Conservation (phyloP, 2,888 invertebrate species). For the Teleiodes luculella region DNA sequence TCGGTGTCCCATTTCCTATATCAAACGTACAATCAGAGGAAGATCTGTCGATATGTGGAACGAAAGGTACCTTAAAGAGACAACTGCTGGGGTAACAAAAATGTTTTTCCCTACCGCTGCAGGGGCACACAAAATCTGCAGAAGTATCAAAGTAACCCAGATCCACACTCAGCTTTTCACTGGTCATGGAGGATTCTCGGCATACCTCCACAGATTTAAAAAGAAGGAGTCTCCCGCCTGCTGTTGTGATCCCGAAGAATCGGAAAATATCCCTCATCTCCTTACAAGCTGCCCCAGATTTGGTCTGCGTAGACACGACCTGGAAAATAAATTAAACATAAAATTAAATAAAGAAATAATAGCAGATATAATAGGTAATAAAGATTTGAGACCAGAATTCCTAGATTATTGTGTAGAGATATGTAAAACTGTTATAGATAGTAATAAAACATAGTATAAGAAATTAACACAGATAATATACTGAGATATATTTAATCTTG, state of each 20-base stretch:
- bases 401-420: not conserved
- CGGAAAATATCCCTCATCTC: not conserved
- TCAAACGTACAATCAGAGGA: not conserved
- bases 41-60: conserved; percentile 5
- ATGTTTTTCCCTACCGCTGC: conserved; percentile 7
- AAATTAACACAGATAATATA: no score
- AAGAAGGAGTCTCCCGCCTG: no score
- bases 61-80: not conserved
- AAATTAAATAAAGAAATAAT: not conserved
- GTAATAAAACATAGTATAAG: no score
- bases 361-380: not conserved
- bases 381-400: not conserved
- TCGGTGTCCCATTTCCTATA: conserved; percentile 4
- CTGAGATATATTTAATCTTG: no score
- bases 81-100: not conserved
- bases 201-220: no score
- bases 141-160: not conserved
- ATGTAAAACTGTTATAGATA: not conserved
- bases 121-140: not conserved
- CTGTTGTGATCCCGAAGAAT: no score
- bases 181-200: no score
- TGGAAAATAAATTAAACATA: not conserved
- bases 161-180: no score
- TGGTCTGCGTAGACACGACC: not conserved
- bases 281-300: not conserved